Evolutionary conservation across 1,140 invertebrate genomes (phyloP), one percentile per base, ranked within the genome.

Genomic region (Lucilia cuprina): DNA sequence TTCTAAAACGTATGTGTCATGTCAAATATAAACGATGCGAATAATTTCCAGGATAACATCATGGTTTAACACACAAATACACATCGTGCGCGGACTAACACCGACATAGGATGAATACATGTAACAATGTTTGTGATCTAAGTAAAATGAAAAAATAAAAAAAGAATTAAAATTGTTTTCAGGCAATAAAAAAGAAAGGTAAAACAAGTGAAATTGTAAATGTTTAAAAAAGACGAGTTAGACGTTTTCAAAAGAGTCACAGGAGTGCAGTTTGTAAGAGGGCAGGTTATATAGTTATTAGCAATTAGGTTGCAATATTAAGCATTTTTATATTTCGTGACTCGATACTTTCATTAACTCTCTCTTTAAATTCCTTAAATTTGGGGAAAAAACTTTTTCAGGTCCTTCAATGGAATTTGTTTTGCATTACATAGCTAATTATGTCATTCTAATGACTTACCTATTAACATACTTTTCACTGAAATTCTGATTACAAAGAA

Each of bases 1-100:
- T 70, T 70, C 19, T 70, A 70, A 60, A 70, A 70, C 65, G 65
- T 70, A 70, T 70, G 65, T 70, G 65, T 70, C 65, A 70, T 70
- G 65, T 70, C 65, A 70, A 21, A 70, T 70, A 10, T 70, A 70
- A 70, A 70, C 65, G 65, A 70, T 70, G 65, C 65, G 65, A 70
- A 70, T 70, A 70, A 70, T 70, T 70, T 70, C 55, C 19, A 70
- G 65, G 65, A 70, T 70, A 70, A 70, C 65, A 70, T 41, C 41
- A 41, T 21, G 19, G 65, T 21, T 25, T 19, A 70, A 70, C 65
- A 70, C 65, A 70, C 65, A 70, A 8, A 60, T 14, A 60, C 50
- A 14, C 17, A n/a, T 5, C 50, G 2, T 60, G 50, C 13, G 17
- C 55, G 5, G 55, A 14, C 13, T 60, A 17, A 7, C 55, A 41